phyloP scores from a whole-genome alignment of 1,140 invertebrate species.

The Ruditapes philippinarum region DNA sequence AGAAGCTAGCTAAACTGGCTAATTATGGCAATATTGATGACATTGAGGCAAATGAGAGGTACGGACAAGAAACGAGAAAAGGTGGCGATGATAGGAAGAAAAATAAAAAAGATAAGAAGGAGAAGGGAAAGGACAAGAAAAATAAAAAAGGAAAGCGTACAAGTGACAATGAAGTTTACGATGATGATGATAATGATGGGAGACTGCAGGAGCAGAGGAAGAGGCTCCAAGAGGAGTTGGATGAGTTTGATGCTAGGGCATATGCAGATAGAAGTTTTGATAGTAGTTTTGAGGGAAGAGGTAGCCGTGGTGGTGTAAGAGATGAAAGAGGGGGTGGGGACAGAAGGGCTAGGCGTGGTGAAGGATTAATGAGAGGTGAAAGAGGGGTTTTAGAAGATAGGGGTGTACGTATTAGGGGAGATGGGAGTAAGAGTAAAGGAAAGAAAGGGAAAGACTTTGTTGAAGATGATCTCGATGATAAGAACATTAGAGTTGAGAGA shows the following conservation, averaged over 20 bases:
- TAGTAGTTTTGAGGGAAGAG: background rate
- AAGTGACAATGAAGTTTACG: constrained; percentile 17
- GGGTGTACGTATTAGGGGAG: background rate
- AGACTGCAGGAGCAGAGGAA: constrained; percentile 27
- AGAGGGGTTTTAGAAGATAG: constrained; percentile 31
- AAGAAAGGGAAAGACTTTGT: constrained; percentile 78
- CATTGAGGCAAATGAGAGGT: constrained; percentile 67
- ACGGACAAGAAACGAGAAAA: constrained; percentile 79
- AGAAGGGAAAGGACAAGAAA: constrained; percentile 41
- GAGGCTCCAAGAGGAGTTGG: background rate
- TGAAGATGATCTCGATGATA: constrained; percentile 38
- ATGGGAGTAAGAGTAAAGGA: background rate
- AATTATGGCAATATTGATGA: constrained; percentile 64
- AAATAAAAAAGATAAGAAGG: constrained; percentile 38
- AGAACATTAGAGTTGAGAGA: constrained; percentile 75
- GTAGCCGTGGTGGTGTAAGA: background rate
- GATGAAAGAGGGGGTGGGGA: background rate
- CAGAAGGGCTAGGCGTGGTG: background rate
- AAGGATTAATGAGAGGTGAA: background rate
- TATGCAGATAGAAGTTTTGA: constrained; percentile 29
- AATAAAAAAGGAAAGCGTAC: constrained; percentile 20
- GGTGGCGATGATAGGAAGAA: constrained; percentile 14
- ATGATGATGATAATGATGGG: background rate
- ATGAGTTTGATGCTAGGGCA: constrained; percentile 26
- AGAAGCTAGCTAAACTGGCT: constrained; percentile 55